Evolutionary conservation across 2,888 invertebrate genomes (phyloP), one percentile per base, ranked within the genome.

Genomic region (Harpagoxenus sublaevis): DNA sequence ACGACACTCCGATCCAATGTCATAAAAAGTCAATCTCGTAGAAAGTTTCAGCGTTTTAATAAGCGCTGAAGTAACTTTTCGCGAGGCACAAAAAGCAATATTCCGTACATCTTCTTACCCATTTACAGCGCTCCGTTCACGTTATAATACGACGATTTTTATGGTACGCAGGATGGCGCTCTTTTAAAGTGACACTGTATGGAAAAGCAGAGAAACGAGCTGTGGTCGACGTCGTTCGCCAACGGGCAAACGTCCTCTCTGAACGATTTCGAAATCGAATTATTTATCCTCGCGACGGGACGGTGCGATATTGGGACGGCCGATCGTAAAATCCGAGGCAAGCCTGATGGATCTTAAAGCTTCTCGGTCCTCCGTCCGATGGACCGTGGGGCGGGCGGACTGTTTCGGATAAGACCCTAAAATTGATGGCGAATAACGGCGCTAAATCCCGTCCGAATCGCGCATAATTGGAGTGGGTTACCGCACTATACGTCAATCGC

Each of bases 381-480:
- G 75, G 35, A 51, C 48, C 12, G 31, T 65, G 63, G 85, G 66
- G 78, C 75, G 71, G 86, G 86, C 79, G 86, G 87, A 87, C 90
- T 86, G 87, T 82, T 89, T 89, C 88, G 89, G 86, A 89, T 88
- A 90, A 92, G 92, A 87, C 84, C 6, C 35, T 60, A 86, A 85
- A 89, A 92, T 89, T 89, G 86, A 92, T 89, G 89, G 85, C 75
- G 86, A 91, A 90, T 93, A 93, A 92, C 92, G 92, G 92, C 90
- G 88, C 82, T 90, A 91, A 90, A 90, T 90, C 91, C 88, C 88
- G 86, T 85, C 88, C 89, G 87, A 92, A 91, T 91, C 89, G 88
- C 87, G 87, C 87, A 92, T 92, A 92, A 92, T 92, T 92, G 90
- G 91, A 89, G 88, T 87, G 87, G 82, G 84, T 86, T 86, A 82